A percentile compares a stretch with the other conserved stretches of the same genome.
phyloP scores from a whole-genome alignment of 2,888 invertebrate genomes.

The Frankliniella fusca region DNA sequence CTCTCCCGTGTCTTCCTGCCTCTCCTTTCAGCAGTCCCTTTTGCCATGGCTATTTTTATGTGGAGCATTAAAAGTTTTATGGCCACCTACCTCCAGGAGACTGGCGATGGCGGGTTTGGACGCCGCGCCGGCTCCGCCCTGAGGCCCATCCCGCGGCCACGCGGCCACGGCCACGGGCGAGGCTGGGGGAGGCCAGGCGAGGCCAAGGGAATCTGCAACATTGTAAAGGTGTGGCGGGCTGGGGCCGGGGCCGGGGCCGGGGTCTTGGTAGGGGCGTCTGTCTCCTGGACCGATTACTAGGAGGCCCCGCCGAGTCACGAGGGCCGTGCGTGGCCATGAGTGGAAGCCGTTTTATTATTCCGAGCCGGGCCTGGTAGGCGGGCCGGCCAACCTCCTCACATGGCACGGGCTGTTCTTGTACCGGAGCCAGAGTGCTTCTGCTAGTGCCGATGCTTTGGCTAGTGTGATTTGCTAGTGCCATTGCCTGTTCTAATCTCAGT shows the following conservation, averaged over 20 bases:
- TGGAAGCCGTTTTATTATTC: no score
- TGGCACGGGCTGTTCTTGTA: no score
- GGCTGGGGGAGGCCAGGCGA: neutral
- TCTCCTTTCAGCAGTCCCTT: neutral
- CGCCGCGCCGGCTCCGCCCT: neutral
- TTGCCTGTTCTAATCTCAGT: no score
- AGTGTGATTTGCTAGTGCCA: no score
- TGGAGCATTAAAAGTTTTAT: slow-evolving; percentile 23
- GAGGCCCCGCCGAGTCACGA: no score
- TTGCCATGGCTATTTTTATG: slow-evolving; percentile 16
- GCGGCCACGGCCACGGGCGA: neutral
- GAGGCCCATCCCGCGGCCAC: neutral
- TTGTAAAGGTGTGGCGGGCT: neutral
- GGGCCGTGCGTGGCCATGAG: no score
- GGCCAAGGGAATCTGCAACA: neutral
- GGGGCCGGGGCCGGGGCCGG: neutral
- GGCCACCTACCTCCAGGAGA: neutral
- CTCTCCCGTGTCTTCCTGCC: neutral
- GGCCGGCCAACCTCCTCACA: no score
- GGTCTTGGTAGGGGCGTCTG: no score
- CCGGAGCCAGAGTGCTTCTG: no score
- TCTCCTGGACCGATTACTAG: no score
- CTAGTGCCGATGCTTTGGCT: no score
- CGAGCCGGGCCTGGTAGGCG: no score
- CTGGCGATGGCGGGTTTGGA: neutral